Evolutionary conservation across 2,888 invertebrate species (phyloP).

Genomic region (Cataglyphis albicans): DNA sequence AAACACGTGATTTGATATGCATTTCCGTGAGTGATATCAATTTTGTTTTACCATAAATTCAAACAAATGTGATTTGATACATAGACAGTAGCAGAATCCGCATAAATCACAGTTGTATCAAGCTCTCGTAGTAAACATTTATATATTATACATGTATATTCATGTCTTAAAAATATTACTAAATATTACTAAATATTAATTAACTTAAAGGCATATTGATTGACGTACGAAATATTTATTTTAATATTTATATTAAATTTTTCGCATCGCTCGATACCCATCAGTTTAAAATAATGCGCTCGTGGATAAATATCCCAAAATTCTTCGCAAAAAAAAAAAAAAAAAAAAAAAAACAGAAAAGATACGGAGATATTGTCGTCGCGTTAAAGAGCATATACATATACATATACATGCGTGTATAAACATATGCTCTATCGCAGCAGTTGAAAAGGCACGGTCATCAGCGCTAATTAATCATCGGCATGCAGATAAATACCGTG

Average conservation of each 20-base stretch:
- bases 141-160: not conserved
- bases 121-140: not conserved
- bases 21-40: not conserved
- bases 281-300: not conserved
- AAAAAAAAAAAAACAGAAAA: not conserved
- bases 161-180: not conserved
- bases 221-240: not conserved
- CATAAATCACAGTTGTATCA: not conserved
- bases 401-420: not conserved
- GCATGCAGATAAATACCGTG: constrained; percentile 67
- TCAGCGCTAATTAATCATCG: constrained; percentile 77
- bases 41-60: not conserved
- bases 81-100: not conserved
- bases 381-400: not conserved
- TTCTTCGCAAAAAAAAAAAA: not conserved
- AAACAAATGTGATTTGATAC: not conserved
- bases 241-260: constrained; percentile 11
- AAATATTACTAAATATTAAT: not conserved
- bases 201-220: not conserved
- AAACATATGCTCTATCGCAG: constrained; percentile 3
- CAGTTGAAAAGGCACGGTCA: constrained; percentile 67
- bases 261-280: not conserved
- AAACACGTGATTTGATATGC: not conserved
- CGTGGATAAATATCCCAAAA: not conserved
- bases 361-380: not conserved